These are phyloP conservation scores for Scaptomyza flava DNA, from an alignment of 2,888 invertebrate species.

Conservation along the genomic window DNA sequence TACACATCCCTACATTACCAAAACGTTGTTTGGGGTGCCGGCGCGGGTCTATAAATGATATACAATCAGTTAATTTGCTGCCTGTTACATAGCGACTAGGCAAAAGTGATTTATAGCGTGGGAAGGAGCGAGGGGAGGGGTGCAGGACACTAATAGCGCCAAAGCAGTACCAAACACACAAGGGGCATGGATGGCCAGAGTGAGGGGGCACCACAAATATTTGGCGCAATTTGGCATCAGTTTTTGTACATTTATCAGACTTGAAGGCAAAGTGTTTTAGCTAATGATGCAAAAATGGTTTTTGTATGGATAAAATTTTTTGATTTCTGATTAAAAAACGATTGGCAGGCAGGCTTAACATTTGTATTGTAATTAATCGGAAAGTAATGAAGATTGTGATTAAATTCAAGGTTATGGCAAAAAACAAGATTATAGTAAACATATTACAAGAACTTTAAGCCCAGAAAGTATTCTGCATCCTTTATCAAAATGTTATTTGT, in stretches of 20 bases:
- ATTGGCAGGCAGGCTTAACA: no score
- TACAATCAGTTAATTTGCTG: conserved; percentile 76
- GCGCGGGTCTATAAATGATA: conserved; percentile 75
- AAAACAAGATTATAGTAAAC: no score
- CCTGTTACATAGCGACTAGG: conserved; percentile 64
- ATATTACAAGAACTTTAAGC: no score
- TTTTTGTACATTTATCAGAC: conserved; percentile 74
- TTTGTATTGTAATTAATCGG: not conserved
- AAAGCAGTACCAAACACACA: conserved; percentile 46
- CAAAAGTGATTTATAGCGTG: not conserved
- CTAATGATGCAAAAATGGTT: conserved; percentile 57
- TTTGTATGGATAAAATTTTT: conserved; percentile 19
- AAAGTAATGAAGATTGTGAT: not conserved
- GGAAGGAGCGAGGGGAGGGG: not conserved
- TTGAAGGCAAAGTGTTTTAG: conserved; percentile 65
- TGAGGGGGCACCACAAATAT: conserved; percentile 39
- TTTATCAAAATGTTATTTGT: not conserved
- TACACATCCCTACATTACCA: conserved; percentile 41
- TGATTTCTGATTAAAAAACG: conserved; percentile 13
- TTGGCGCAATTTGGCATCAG: conserved; percentile 61
- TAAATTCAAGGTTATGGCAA: no score
- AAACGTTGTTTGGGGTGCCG: conserved; percentile 21
- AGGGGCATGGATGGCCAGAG: conserved; percentile 3
- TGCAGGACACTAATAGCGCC: conserved; percentile 17
- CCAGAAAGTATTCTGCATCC: no score